Evolutionary conservation across 2,888 invertebrate species (phyloP).

Genomic region (Julus scandinavius): DNA sequence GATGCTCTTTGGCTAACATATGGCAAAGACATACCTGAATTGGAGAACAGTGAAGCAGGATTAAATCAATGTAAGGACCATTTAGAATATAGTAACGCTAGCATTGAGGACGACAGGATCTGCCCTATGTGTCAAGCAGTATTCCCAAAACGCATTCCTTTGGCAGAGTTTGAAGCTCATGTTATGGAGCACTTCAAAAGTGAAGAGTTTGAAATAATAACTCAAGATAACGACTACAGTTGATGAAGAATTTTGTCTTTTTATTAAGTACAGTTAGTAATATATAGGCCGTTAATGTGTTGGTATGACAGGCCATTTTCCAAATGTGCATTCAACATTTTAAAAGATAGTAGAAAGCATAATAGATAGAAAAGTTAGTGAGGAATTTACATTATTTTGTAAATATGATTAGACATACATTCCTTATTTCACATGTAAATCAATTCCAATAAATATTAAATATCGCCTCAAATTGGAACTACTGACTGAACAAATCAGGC

Average conservation of each 20-base stretch:
- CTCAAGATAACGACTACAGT: conserved; percentile 49
- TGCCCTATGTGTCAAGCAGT: conserved; percentile 57
- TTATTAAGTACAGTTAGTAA: conserved; percentile 37
- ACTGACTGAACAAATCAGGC: neutral
- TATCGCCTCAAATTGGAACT: neutral
- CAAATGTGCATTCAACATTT: neutral
- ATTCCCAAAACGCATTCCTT: conserved; percentile 55
- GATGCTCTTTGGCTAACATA: neutral
- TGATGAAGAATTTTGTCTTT: neutral
- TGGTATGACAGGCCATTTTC: neutral
- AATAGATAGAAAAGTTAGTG: neutral
- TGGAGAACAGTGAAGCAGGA: neutral
- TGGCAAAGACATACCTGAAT: conserved; percentile 27
- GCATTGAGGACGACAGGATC: conserved; percentile 55
- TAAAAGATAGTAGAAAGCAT: neutral
- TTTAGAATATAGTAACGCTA: neutral
- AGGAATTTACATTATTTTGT: neutral
- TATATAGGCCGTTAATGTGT: neutral
- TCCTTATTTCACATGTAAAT: neutral
- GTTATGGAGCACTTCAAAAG: conserved; percentile 56
- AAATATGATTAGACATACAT: neutral
- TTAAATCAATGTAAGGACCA: neutral
- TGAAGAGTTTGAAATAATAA: conserved; percentile 57
- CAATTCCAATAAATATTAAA: conserved; percentile 8
- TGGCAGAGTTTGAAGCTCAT: conserved; percentile 56